phyloP scores from a whole-genome alignment of 2,113 vertebrate genomes.

The Pongo pygmaeus region DNA sequence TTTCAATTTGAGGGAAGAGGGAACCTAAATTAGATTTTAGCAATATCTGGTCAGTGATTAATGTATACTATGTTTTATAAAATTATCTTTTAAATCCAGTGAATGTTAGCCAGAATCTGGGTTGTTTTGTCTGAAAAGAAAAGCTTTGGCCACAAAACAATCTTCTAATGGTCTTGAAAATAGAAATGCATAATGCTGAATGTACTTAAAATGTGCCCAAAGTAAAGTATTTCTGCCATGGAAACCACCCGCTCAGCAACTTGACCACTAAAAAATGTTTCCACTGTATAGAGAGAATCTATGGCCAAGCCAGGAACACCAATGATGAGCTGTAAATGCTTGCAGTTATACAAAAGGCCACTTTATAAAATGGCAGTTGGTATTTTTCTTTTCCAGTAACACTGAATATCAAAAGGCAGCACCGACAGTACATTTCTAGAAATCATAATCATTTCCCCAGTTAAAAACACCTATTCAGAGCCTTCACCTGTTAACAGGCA shows the following conservation, averaged over 20 bases:
- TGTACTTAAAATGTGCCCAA: not conserved
- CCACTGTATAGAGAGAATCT: not conserved
- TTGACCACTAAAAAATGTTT: not conserved
- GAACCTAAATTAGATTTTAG: constrained; percentile 7
- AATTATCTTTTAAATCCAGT: constrained; percentile 6
- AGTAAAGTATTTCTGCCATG: not conserved
- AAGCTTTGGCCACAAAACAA: not conserved
- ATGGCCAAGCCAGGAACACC: not conserved
- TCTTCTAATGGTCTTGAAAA: not conserved
- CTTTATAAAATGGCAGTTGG: not conserved
- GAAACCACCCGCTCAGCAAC: not conserved
- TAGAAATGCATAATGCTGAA: not conserved
- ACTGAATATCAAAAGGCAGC: constrained; percentile 49
- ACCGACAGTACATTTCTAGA: not conserved
- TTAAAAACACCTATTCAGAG: constrained; percentile 20
- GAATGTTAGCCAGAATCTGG: not conserved
- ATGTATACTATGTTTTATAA: constrained; percentile 9
- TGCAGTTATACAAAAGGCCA: not conserved
- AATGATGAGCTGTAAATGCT: not conserved
- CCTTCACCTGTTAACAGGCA: not conserved
- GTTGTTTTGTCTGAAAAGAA: not conserved
- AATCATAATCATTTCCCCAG: not conserved
- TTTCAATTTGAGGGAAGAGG: constrained; percentile 21
- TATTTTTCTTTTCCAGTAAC: not conserved
- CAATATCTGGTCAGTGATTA: not conserved